A percentile compares a stretch with the other conserved stretches of the same genome.
phyloP scores from a whole-genome alignment of 2,888 invertebrate genomes.

The Zygaena filipendulae region DNA sequence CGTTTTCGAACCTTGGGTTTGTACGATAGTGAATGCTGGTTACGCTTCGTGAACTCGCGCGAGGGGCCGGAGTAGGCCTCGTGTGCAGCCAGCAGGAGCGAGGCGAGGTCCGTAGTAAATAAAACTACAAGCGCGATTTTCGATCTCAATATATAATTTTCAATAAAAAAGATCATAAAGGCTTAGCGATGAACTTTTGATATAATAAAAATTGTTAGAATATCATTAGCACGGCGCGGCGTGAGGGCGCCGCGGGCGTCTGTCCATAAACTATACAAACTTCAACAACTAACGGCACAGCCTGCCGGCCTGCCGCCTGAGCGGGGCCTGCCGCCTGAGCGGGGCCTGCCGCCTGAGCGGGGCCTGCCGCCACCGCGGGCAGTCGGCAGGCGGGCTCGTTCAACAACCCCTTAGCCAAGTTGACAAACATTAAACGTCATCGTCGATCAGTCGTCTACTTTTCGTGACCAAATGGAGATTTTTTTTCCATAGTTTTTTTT shows the following conservation, averaged over 20 bases:
- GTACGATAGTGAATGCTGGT: slow-evolving; percentile 11
- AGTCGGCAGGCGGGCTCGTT: background rate
- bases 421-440: too few relatives aligned
- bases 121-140: slow-evolving; percentile 1
- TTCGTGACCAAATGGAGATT: too few relatives aligned
- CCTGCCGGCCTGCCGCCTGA: slow-evolving; percentile 1
- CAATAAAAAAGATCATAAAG: too few relatives aligned
- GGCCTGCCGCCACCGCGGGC: slow-evolving; percentile 5
- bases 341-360: slow-evolving; percentile 3
- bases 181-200: too few relatives aligned
- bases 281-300: slow-evolving; percentile 4
- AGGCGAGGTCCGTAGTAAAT: background rate
- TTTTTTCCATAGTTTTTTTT: too few relatives aligned
- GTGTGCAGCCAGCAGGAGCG: background rate
- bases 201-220: too few relatives aligned
- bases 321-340: slow-evolving; percentile 1
- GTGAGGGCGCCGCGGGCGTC: slow-evolving; percentile 1
- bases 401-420: background rate
- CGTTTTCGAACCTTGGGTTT: slow-evolving; percentile 10
- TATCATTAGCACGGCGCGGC: background rate
- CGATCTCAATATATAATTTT: too few relatives aligned
- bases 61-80: background rate
- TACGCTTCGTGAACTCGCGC: too few relatives aligned
- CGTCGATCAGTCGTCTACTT: too few relatives aligned
- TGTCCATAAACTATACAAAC: too few relatives aligned